Evolutionary conservation across 1,140 invertebrate species (phyloP).

Genomic region (Carposina sasakii): DNA sequence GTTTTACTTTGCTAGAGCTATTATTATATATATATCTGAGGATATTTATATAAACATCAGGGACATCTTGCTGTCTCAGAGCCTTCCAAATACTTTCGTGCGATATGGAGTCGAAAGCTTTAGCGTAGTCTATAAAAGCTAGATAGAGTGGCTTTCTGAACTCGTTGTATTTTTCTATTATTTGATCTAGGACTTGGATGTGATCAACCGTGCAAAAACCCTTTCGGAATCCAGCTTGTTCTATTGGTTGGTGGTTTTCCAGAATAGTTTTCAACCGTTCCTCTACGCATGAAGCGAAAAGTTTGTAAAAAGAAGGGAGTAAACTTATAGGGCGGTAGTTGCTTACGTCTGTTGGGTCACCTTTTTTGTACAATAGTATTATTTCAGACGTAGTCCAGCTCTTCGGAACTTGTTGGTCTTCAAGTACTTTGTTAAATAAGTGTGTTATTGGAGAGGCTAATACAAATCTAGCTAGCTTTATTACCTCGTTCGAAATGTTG

Average conservation of each 20-base stretch:
- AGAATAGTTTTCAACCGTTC: background rate
- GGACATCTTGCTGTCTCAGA: background rate
- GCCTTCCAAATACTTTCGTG: background rate
- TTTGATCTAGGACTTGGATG: background rate
- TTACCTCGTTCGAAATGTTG: too few relatives aligned
- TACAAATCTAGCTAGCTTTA: too few relatives aligned
- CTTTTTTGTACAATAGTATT: too few relatives aligned
- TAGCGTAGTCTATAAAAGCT: background rate
- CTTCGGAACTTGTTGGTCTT: too few relatives aligned
- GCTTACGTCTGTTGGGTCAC: background rate
- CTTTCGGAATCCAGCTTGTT: slow-evolving; percentile 11
- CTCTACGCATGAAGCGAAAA: slow-evolving; percentile 1
- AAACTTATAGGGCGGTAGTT: slow-evolving; percentile 10
- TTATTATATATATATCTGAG: background rate
- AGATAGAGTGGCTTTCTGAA: background rate
- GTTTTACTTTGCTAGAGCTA: background rate
- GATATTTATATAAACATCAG: background rate
- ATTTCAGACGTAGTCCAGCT: too few relatives aligned
- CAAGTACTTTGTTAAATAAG: too few relatives aligned
- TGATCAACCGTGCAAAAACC: slow-evolving; percentile 7
- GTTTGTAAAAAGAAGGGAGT: slow-evolving; percentile 2
- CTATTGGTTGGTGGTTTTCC: slow-evolving; percentile 7
- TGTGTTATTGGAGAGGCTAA: too few relatives aligned
- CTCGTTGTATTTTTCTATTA: slow-evolving; percentile 9
- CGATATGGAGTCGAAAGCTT: slow-evolving; percentile 1